A percentile compares a stretch with the other conserved stretches of the same genome.
phyloP scores from a whole-genome alignment of 2,888 invertebrate species.

The Apomyelois bistriatella region DNA sequence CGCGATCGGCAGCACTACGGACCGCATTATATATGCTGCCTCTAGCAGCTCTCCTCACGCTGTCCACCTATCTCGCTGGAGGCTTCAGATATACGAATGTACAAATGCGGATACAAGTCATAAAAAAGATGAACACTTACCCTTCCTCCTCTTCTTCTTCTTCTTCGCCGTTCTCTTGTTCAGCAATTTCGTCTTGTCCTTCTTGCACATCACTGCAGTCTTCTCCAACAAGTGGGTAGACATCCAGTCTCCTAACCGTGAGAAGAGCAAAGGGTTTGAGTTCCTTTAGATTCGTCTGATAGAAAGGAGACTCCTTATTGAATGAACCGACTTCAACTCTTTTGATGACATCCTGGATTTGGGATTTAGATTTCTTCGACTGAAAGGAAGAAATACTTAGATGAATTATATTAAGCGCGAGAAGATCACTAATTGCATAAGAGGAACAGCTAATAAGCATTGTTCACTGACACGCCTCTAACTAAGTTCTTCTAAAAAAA shows the following conservation, averaged over 20 bases:
- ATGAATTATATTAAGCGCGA: background rate
- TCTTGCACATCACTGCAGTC: slow-evolving; percentile 35
- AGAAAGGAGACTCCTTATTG: slow-evolving; percentile 61
- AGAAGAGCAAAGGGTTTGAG: slow-evolving; percentile 57
- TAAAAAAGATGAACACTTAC: too few species aligned
- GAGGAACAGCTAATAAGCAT: too few species aligned
- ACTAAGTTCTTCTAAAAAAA: too few species aligned
- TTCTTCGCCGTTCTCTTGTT: background rate
- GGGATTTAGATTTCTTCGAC: slow-evolving; percentile 49
- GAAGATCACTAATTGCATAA: too few species aligned
- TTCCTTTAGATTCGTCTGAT: slow-evolving; percentile 65
- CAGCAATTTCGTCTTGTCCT: slow-evolving; percentile 23
- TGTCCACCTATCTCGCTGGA: too few species aligned
- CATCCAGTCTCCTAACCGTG: slow-evolving; percentile 52
- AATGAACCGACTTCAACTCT: slow-evolving; percentile 69
- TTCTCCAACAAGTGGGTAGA: slow-evolving; percentile 45
- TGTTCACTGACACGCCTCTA: too few species aligned
- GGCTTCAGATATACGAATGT: too few species aligned
- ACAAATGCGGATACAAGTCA: too few species aligned
- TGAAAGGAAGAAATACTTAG: slow-evolving; percentile 29
- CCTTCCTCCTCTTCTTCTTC: background rate
- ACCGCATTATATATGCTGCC: too few species aligned
- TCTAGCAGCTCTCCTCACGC: too few species aligned
- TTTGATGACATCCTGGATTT: slow-evolving; percentile 49
- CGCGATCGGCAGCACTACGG: too few species aligned